Evolutionary conservation across 2,113 vertebrate genomes (phyloP), one percentile per base, ranked within the genome.

Genomic region (Oncorhynchus gorbuscha): DNA sequence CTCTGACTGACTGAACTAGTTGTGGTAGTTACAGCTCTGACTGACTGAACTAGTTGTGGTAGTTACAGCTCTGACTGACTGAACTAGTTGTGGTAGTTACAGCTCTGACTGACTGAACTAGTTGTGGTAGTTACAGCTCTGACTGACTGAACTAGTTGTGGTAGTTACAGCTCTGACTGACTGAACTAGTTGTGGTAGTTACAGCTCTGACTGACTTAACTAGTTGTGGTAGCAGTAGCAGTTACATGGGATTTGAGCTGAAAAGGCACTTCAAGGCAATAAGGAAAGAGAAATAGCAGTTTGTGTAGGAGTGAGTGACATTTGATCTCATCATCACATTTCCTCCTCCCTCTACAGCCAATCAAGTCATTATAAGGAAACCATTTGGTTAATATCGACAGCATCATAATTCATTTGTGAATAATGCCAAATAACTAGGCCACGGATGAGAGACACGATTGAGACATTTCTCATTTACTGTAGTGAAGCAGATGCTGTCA

Each of bases 401-500:
- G 18, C 16, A 5, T 55, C 49, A 55, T 55, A 3, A 55, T 62
- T 9, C 1, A 62, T 22, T 55, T 35, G 30, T 39, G 16, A 62
- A 62, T 62, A 55, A 72, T 78, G 82, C 72, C 71, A 82, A 76
- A 8, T 0, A 62, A 77, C 66, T 78, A 62, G 73, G 67, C 72
- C 66, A 68, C 45, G 48, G 70, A 73, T 78, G 8, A 45, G 39
- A 45, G 73, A 76, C 49, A 55, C 4, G 16, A 55, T 18, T 62
- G 55, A 71, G 73, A 70, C 69, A 83, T 32, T 45, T 81, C 55
- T 30, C 45, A 67, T 55, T 20, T 20, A 48, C 58, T 22, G 71
- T 35, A 61, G 30, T 18, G 18, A 16, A 12, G 20, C 22, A 48
- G 59, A 22, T 68, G 66, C 30, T 68, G 5, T 62, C 59, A 62